A percentile compares a stretch with the other conserved stretches of the same genome.
Conservation (phyloP, 2,797 vertebrate genomes). For the Thamnophis elegans region DNA sequence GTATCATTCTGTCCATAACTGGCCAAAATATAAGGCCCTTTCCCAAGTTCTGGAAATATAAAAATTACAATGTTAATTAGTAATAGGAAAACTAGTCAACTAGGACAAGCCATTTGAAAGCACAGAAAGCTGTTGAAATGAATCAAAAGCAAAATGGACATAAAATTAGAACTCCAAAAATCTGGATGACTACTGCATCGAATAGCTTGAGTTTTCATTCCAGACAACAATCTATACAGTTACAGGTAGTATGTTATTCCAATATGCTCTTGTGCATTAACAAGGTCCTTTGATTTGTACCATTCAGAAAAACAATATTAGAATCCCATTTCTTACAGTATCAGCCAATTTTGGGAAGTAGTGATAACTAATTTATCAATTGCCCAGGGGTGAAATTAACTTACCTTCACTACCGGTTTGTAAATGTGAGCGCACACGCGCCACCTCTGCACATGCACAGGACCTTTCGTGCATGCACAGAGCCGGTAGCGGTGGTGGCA, state of each 20-base stretch:
- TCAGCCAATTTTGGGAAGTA: background rate
- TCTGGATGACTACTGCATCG: background rate
- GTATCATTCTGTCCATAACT: constrained; percentile 83
- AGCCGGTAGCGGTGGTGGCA: too few relatives aligned
- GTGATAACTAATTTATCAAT: background rate
- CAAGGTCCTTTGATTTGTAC: background rate
- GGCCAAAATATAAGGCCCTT: constrained; percentile 90
- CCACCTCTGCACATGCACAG: too few relatives aligned
- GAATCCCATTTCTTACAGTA: background rate
- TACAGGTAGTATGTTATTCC: background rate
- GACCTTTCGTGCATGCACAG: too few relatives aligned
- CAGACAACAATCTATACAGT: background rate
- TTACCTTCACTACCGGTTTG: too few relatives aligned
- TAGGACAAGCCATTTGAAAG: background rate
- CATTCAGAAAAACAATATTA: background rate
- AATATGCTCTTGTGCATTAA: background rate
- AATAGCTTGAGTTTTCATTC: background rate
- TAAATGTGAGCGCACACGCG: too few relatives aligned
- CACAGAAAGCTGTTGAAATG: background rate
- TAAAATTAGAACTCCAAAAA: background rate
- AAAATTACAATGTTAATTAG: constrained; percentile 19
- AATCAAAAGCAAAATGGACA: background rate
- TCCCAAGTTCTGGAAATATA: constrained; percentile 81
- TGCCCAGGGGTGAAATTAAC: too few relatives aligned
- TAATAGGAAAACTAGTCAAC: background rate